Base-by-base conservation (phyloP, 2,888 invertebrate genomes). In the Drosophila basisetae region DNA sequence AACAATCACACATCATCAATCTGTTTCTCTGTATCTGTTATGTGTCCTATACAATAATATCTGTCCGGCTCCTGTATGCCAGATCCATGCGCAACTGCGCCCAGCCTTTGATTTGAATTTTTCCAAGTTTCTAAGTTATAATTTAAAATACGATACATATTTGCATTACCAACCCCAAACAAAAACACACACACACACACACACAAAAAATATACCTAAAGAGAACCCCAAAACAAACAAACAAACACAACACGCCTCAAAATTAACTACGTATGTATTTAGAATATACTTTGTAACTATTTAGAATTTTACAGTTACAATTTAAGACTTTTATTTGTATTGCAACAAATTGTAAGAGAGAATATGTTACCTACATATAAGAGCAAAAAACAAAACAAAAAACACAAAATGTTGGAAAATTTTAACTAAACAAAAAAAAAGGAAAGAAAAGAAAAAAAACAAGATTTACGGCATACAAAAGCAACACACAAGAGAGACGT, bases 261-360 rank as follows among this genome's bases (percentile, higher is more conserved):
- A 87, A 90, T 84, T 88, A 78, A 90, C 76, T 87, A 87, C 90
- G 84, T 84, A 78, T 73, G 72, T 80, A 83, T 78, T 83, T 85
- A 85, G 85, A 80, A 72, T 85, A 84, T 90, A 85, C 81, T 90
- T 85, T 85, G 85, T 85, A 90, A 90, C 89, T 86, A 86, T 85
- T 79, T 86, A 90, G 90, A 88, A 77, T 70, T 90, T 78, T 83
- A 90, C 85, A 90, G 90, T 86, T 82, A 80, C 80, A 86, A 81
- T 74, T 85, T 90, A 86, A 90, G 90, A 85, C 90, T 86, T 89
- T 84, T 89, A 85, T 85, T 85, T 89, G 88, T 88, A 88, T 84
- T 76, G 90, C 85, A 80, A 85, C 88, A 78, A 87, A 82, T 80
- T 88, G 83, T 87, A 85, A 89, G 88, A 75, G 83, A 85, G 73